phyloP scores from a whole-genome alignment of 2,888 invertebrate species.

The Onthophagus sagittarius region DNA sequence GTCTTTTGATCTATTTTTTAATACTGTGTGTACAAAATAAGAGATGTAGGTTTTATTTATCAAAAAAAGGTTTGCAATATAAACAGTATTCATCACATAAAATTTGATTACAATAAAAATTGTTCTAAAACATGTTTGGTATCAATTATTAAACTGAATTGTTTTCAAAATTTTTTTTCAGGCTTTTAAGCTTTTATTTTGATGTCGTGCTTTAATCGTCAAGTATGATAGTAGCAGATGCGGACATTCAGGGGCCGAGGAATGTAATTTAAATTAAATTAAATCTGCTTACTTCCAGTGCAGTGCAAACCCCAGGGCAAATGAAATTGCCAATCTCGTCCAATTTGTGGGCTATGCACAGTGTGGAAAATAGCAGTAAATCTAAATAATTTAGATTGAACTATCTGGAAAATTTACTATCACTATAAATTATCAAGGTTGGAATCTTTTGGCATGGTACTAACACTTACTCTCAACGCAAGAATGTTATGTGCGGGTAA shows the following conservation, averaged over 20 bases:
- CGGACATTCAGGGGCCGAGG: not conserved
- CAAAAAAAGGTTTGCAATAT: no score
- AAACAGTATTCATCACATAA: no score
- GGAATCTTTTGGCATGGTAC: not conserved
- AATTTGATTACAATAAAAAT: no score
- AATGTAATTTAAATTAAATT: not conserved
- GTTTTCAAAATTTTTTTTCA: no score
- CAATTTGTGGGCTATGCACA: not conserved
- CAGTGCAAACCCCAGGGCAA: not conserved
- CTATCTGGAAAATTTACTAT: not conserved
- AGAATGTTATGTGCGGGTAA: not conserved
- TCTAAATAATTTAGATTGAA: not conserved
- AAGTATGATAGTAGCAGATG: not conserved
- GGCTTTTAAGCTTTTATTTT: not conserved
- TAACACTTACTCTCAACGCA: not conserved
- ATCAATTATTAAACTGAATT: no score
- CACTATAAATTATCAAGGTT: not conserved
- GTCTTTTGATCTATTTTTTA: no score
- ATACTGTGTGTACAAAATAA: no score
- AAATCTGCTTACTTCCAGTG: not conserved
- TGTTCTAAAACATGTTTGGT: no score
- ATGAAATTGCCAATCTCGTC: not conserved
- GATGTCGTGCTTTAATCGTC: not conserved
- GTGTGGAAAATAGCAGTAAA: not conserved
- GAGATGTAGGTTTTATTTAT: no score